Evolutionary conservation across 1,140 invertebrate genomes (phyloP).

Genomic region (Orchestia grillus): DNA sequence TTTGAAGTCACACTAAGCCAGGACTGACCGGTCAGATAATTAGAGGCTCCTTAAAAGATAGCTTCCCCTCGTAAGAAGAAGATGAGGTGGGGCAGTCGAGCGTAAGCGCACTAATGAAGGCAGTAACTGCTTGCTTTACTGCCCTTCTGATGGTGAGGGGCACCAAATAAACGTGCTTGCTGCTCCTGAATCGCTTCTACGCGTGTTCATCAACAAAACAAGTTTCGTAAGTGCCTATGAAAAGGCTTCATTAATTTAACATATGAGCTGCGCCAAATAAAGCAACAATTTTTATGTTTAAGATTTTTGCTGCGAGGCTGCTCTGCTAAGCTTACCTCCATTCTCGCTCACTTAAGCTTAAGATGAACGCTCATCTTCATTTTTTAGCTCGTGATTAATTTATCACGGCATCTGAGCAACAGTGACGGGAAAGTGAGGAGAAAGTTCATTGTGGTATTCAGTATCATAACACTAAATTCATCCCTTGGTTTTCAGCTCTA

Average conservation of each 20-base stretch:
- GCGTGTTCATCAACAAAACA: not conserved
- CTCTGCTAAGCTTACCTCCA: too few species aligned
- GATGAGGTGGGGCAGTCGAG: not conserved
- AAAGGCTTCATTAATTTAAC: not conserved
- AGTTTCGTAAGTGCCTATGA: not conserved
- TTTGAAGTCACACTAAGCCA: not conserved
- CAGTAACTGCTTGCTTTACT: not conserved
- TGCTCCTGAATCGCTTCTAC: not conserved
- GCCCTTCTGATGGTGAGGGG: not conserved
- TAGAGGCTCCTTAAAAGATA: constrained; percentile 1
- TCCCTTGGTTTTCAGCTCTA: too few species aligned
- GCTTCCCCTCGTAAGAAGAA: not conserved
- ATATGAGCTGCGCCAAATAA: not conserved
- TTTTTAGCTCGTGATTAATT: too few species aligned
- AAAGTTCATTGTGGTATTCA: too few species aligned
- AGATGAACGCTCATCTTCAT: too few species aligned
- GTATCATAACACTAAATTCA: too few species aligned
- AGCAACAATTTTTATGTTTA: too few species aligned
- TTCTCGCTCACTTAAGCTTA: too few species aligned
- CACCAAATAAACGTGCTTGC: not conserved
- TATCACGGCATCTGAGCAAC: too few species aligned
- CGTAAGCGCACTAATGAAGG: not conserved
- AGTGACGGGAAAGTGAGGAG: too few species aligned
- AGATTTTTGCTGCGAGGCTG: too few species aligned
- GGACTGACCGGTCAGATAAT: not conserved